A percentile compares a stretch with the other conserved stretches of the same genome.
Evolutionary conservation across 2,113 vertebrate genomes (phyloP).

Genomic region (Pterocles orientalis): DNA sequence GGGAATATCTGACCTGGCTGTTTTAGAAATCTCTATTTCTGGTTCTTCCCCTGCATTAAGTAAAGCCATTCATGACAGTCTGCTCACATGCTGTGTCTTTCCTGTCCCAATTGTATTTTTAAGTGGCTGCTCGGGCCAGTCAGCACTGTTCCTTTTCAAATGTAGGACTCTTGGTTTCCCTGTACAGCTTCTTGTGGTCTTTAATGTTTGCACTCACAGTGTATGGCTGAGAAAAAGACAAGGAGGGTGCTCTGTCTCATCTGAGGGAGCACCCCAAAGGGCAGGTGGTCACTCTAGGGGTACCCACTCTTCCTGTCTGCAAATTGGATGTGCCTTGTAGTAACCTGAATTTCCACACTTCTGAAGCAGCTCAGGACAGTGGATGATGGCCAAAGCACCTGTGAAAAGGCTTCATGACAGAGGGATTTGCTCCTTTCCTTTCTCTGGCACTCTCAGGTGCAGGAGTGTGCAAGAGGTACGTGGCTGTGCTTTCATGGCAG

Average conservation of each 20-base stretch:
- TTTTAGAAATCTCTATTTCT: conserved; percentile 1
- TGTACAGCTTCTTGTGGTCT: neutral
- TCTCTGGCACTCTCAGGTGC: neutral
- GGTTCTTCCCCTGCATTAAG: neutral
- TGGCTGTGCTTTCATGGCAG: rapidly evolving
- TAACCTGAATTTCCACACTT: neutral
- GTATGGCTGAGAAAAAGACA: neutral
- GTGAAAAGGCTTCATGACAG: neutral
- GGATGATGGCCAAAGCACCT: neutral
- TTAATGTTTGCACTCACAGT: neutral
- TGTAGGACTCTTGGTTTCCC: neutral
- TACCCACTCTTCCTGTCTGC: neutral
- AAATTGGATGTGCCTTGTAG: neutral
- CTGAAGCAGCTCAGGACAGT: neutral
- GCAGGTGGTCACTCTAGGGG: neutral
- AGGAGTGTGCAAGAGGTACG: rapidly evolving
- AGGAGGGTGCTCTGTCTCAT: neutral
- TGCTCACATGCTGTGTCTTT: conserved; percentile 3
- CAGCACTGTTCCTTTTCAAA: neutral
- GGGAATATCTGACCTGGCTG: neutral
- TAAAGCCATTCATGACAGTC: neutral
- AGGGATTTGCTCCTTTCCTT: neutral
- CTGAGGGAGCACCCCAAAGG: neutral
- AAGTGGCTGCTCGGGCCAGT: neutral
- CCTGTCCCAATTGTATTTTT: neutral